Percentiles rank a stretch among this genome's conserved stretches.
phyloP scores from a whole-genome alignment of 1,140 invertebrate species.

The Drosophila erecta region DNA sequence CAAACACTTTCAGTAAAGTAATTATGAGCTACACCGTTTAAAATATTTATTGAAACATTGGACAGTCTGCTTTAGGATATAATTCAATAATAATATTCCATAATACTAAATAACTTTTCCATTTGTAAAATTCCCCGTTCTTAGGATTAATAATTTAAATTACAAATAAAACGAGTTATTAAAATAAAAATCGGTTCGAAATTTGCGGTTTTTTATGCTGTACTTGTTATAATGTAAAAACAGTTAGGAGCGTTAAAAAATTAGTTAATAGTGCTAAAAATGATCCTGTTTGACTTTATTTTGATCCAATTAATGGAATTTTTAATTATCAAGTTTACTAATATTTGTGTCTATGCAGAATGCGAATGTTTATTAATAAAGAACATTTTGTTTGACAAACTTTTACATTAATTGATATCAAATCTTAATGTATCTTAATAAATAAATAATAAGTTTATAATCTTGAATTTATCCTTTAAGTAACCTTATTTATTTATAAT shows the following conservation, averaged over 20 bases:
- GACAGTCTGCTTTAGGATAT: not conserved
- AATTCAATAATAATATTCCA: too few relatives aligned
- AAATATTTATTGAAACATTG: not conserved
- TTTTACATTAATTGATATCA: too few relatives aligned
- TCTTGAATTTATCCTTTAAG: too few relatives aligned
- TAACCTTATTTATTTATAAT: too few relatives aligned
- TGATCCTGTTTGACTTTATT: not conserved
- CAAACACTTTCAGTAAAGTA: not conserved
- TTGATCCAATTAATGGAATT: not conserved
- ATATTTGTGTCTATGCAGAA: slow-evolving; percentile 15
- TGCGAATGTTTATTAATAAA: slow-evolving; percentile 20
- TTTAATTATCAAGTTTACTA: not conserved
- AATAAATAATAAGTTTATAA: not conserved
- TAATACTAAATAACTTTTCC: not conserved
- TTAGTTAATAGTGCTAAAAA: not conserved
- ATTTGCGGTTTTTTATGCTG: not conserved
- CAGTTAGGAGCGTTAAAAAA: too few relatives aligned
- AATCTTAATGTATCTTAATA: not conserved
- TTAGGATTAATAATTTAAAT: too few relatives aligned
- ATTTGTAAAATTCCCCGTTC: too few relatives aligned
- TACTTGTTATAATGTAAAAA: too few relatives aligned
- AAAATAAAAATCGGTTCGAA: not conserved
- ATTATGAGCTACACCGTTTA: not conserved
- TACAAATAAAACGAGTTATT: too few relatives aligned
- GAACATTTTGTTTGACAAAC: too few relatives aligned